Evolutionary conservation across 1,140 invertebrate genomes (phyloP).

Genomic region (Hypothenemus hampei): DNA sequence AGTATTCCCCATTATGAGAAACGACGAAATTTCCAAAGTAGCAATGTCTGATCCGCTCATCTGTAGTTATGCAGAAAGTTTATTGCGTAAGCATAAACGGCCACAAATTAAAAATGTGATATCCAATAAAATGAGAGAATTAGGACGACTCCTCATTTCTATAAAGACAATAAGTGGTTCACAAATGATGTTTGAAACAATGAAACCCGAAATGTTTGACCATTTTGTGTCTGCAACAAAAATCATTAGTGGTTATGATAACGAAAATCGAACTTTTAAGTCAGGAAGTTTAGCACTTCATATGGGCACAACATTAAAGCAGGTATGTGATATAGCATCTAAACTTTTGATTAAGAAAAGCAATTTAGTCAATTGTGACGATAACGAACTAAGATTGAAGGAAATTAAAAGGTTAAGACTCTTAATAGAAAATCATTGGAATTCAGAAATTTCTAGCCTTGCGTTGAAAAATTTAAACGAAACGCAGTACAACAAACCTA

Average conservation of each 20-base stretch:
- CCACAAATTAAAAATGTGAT: slow-evolving; percentile 22
- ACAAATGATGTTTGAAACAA: slow-evolving; percentile 6
- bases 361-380: slow-evolving; percentile 1
- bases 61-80: slow-evolving; percentile 27
- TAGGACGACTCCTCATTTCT: slow-evolving; percentile 26
- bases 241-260: slow-evolving; percentile 28
- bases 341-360: slow-evolving; percentile 28
- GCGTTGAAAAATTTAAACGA: slow-evolving; percentile 32
- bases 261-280: slow-evolving; percentile 23
- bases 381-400: slow-evolving; percentile 22
- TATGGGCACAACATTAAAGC: slow-evolving; percentile 24
- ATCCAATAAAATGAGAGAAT: slow-evolving; percentile 33
- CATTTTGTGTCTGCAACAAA: slow-evolving; percentile 25
- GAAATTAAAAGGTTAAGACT: slow-evolving; percentile 29
- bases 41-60: slow-evolving; percentile 29
- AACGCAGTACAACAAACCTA: slow-evolving; percentile 28
- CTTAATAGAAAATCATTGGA: slow-evolving; percentile 28
- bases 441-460: slow-evolving; percentile 28
- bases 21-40: slow-evolving; percentile 23
- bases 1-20: slow-evolving; percentile 26
- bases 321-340: slow-evolving; percentile 23
- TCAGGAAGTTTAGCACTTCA: slow-evolving; percentile 30
- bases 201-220: slow-evolving; percentile 32
- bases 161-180: slow-evolving; percentile 6
- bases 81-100: slow-evolving; percentile 31